These are phyloP conservation scores for Epiblema foenella DNA, from an alignment of 2,888 invertebrate species.

Conservation along the genomic window DNA sequence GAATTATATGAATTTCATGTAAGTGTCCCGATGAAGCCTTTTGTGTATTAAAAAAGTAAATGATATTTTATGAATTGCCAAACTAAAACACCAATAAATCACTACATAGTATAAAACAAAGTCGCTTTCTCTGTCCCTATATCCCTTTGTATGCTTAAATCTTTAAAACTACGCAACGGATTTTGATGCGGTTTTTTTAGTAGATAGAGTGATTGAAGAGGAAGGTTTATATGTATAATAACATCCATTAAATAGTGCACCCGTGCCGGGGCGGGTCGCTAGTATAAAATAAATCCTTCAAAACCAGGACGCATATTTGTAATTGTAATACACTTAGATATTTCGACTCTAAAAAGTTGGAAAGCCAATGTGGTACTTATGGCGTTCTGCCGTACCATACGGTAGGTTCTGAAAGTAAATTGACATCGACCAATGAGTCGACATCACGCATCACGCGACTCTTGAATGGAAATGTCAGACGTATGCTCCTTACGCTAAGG, in stretches of 20 bases:
- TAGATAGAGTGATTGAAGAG: too few species aligned
- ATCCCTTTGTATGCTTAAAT: too few species aligned
- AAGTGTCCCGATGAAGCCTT: background rate
- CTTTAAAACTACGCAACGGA: too few species aligned
- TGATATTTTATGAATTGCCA: conserved; percentile 2
- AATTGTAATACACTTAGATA: conserved; percentile 21
- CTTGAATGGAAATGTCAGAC: background rate
- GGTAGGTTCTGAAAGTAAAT: background rate
- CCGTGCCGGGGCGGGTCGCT: too few species aligned
- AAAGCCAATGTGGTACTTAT: background rate
- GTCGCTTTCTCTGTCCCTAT: too few species aligned
- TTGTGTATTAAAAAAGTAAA: background rate
- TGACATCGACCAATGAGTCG: too few species aligned
- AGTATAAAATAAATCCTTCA: conserved; percentile 13
- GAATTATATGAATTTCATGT: background rate
- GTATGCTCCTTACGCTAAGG: background rate
- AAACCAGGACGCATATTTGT: conserved; percentile 13
- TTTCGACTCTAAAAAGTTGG: background rate
- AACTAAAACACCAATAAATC: background rate
- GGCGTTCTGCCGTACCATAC: background rate
- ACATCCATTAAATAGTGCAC: too few species aligned
- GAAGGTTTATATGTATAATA: too few species aligned
- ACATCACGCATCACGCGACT: background rate
- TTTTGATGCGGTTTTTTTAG: too few species aligned
- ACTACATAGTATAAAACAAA: too few species aligned